Conservation (phyloP, 2,797 vertebrate species). For the Apogon talboti region DNA sequence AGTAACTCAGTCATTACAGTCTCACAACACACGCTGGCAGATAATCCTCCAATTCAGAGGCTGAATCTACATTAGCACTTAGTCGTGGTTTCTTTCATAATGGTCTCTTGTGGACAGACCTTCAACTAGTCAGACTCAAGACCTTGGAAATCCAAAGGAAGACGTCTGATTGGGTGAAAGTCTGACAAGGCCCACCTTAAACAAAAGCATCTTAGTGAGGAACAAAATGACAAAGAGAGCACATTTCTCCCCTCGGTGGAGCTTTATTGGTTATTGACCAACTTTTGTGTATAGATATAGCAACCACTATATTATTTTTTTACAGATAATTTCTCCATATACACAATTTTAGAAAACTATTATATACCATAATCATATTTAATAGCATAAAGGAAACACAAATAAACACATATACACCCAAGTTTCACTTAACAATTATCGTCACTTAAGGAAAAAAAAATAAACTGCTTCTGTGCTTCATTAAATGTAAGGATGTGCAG, state of each 20-base stretch:
- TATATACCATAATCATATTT: no score
- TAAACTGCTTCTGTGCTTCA: no score
- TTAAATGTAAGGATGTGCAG: no score
- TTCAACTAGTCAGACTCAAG: not conserved
- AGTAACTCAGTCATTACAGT: not conserved
- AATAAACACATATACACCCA: no score
- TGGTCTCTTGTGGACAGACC: not conserved
- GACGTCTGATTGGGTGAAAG: conserved; percentile 6
- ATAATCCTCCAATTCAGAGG: not conserved
- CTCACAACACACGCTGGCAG: not conserved
- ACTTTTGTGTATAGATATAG: no score
- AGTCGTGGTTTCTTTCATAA: not conserved
- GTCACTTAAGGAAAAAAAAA: no score
- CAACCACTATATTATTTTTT: no score
- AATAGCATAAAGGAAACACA: no score
- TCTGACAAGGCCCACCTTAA: conserved; percentile 2
- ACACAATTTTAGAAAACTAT: no score
- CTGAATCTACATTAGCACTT: not conserved
- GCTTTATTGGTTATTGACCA: not conserved
- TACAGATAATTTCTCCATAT: no score
- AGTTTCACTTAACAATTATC: no score
- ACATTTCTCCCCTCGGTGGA: not conserved
- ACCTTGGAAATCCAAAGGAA: conserved; percentile 1
- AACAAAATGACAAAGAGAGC: not conserved
- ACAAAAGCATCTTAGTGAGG: not conserved